Evolutionary conservation across 92 coral and sea anemone species (phyloP).

Genomic region (Porites rus): DNA sequence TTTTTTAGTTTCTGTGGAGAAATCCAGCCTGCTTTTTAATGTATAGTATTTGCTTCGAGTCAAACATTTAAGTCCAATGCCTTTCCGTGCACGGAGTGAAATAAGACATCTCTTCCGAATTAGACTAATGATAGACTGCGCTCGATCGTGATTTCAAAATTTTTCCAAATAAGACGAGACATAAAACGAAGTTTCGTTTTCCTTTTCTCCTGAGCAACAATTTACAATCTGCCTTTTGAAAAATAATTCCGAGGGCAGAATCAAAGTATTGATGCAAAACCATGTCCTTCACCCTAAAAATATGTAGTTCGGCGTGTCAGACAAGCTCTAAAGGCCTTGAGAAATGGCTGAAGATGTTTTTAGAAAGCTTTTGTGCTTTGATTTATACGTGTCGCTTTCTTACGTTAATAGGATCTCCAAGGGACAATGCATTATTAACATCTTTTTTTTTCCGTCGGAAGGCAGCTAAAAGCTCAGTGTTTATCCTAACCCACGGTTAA

Average conservation of each 20-base stretch:
- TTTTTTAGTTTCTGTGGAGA: not conserved
- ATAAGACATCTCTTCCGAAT: not conserved
- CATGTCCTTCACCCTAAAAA: too few species aligned
- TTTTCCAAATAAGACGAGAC: not conserved
- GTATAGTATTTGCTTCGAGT: not conserved
- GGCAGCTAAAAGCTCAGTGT: not conserved
- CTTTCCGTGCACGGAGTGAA: not conserved
- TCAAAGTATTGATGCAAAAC: too few species aligned
- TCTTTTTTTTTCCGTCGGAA: too few species aligned
- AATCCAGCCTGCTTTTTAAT: not conserved
- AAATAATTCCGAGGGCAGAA: too few species aligned
- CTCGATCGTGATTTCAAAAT: not conserved
- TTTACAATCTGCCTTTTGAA: too few species aligned
- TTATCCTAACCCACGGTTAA: too few species aligned
- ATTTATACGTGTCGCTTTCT: not conserved
- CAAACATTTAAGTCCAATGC: not conserved
- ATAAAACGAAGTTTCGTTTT: not conserved
- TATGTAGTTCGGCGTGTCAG: too few species aligned
- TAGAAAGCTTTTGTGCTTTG: constrained; percentile 1
- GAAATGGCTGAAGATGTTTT: constrained; percentile 6
- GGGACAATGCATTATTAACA: not conserved
- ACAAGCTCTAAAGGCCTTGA: not conserved
- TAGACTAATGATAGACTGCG: too few species aligned
- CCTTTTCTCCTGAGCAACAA: not conserved
- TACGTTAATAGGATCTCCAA: not conserved